Evolutionary conservation across 2,888 invertebrate species (phyloP), one percentile per base, ranked within the genome.

Genomic region (Octonoba sinensis): DNA sequence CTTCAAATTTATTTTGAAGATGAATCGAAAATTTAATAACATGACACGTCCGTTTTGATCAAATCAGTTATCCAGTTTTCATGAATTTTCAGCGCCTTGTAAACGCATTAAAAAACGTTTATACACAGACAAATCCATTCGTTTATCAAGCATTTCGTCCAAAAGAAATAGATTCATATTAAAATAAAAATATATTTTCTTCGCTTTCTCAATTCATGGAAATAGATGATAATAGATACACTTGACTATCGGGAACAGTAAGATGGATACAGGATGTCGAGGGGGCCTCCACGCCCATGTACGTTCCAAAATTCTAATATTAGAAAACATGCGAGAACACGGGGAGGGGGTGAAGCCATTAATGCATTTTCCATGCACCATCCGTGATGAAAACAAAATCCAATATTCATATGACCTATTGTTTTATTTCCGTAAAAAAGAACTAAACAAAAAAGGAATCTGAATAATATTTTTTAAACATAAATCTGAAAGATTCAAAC

Each of bases 371-470:
- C 69, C 60, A 70, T 64, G 57, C 27, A 62, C 69, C 24, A 24
- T 36, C 46, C 47, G 18, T 8, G 47, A 77, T 64, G 64, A 70
- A 77, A 77, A 59, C 51, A 47, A 69, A 77, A 70, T 77, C 76
- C 76, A 77, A 77, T 77, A 77, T 77, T 77, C 76, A 77, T 77
- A 77, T 70, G 70, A 77, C 76, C 69, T 77, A 77, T 77, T 77
- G 76, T 77, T 69, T 70, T 62, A 77, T 77, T 69, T 77, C 76
- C 49, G 54, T n/a, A 62, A 69, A 27, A 64, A 70, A 27, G 54
- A 76, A 62, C 49, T 22, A 44, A 69, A 57, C 44, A 76, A 54
- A 59, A 76, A 75, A 76, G 22, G 44, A 60, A 69, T 75, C 46
- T 46, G 59, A 51, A 60, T 51, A 60, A 66, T 22, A 59, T 74